A percentile compares a stretch with the other conserved stretches of the same genome.
These are phyloP conservation scores for Halictus rubicundus DNA, from an alignment of 1,140 invertebrate genomes.

Conservation along the genomic window DNA sequence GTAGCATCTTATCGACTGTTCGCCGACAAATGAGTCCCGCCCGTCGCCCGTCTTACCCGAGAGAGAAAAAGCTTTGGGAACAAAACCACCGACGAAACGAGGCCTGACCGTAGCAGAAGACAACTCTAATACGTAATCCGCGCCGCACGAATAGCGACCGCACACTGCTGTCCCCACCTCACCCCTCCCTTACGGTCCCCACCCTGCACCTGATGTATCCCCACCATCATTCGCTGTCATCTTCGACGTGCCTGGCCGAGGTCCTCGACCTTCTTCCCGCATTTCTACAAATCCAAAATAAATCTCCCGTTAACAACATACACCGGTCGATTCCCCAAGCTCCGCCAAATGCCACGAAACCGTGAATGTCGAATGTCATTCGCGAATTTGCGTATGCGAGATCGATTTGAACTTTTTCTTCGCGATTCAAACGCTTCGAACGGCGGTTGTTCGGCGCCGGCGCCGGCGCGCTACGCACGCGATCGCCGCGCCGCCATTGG, in stretches of 20 bases:
- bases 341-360: not conserved
- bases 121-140: slow-evolving; percentile 55
- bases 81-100: slow-evolving; percentile 16
- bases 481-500: slow-evolving; percentile 28
- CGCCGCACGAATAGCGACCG: slow-evolving; percentile 68
- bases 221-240: slow-evolving; percentile 13
- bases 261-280: not conserved
- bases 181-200: slow-evolving; percentile 53
- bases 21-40: slow-evolving; percentile 19
- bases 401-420: not conserved
- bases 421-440: slow-evolving; percentile 32
- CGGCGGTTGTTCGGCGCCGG: not conserved
- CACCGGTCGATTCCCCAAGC: accelerated
- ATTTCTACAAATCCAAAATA: not conserved
- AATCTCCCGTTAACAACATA: no score
- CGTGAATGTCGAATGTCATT: not conserved
- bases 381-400: not conserved
- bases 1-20: slow-evolving; percentile 55
- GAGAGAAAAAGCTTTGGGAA: slow-evolving; percentile 26
- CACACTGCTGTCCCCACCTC: slow-evolving; percentile 71
- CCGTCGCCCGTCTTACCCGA: not conserved
- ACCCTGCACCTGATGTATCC: slow-evolving; percentile 16
- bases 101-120: slow-evolving; percentile 41
- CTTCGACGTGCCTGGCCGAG: not conserved
- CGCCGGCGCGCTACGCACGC: not conserved